Evolutionary conservation across 2,113 vertebrate genomes (phyloP).

Genomic region (Rhinogobius similis): DNA sequence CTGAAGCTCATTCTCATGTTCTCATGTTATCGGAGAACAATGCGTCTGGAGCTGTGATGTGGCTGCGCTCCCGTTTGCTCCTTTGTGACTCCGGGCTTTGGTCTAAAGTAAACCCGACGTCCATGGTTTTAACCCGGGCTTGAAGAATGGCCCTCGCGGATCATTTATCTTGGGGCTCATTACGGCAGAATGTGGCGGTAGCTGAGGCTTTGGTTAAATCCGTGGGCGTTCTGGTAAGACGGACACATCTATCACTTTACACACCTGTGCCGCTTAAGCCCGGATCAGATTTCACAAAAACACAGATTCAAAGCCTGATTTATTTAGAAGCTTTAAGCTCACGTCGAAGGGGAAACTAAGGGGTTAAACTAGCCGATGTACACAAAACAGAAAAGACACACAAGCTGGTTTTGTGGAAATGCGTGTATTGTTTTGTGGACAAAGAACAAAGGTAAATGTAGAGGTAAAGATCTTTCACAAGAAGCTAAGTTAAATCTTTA

Average conservation of each 20-base stretch:
- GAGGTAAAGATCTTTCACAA: too few species aligned
- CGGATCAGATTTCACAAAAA: constrained; percentile 50
- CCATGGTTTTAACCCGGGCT: constrained; percentile 17
- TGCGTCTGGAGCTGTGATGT: constrained; percentile 21
- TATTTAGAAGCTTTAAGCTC: background rate
- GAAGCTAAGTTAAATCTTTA: too few species aligned
- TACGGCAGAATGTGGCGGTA: constrained; percentile 28
- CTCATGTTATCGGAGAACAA: constrained; percentile 19
- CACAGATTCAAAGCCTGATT: constrained; percentile 3
- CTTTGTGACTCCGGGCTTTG: constrained; percentile 15
- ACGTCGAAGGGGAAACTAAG: background rate
- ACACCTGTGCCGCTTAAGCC: constrained; percentile 57
- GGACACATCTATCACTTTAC: constrained; percentile 55
- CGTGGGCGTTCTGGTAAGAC: constrained; percentile 26
- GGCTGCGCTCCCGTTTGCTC: constrained; percentile 21
- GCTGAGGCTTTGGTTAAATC: constrained; percentile 33
- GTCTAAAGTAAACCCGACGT: constrained; percentile 7
- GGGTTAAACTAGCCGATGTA: too few species aligned
- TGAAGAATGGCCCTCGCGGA: constrained; percentile 39
- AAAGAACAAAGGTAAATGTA: too few species aligned
- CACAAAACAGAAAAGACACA: too few species aligned
- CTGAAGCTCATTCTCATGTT: background rate
- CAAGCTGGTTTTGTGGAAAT: too few species aligned
- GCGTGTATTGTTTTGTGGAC: too few species aligned
- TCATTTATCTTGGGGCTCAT: constrained; percentile 50